These are phyloP conservation scores for Notolabrus celidotus DNA, from an alignment of 2,797 vertebrate species.

Conservation along the genomic window DNA sequence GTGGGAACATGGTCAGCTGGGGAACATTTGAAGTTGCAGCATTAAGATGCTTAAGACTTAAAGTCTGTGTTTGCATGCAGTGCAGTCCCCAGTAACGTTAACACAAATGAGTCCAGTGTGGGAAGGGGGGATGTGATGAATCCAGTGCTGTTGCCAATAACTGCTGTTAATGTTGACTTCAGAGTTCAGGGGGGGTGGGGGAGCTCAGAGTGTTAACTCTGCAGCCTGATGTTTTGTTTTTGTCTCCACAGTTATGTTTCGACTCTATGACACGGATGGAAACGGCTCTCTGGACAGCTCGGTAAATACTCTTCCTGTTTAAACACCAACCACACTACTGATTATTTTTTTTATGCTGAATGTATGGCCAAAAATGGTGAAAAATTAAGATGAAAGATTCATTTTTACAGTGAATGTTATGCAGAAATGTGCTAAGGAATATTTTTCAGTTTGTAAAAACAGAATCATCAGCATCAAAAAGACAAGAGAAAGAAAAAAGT, in stretches of 20 bases:
- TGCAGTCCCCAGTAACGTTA: no score
- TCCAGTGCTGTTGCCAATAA: background rate
- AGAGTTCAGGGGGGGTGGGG: background rate
- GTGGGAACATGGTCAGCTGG: no score
- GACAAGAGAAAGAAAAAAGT: no score
- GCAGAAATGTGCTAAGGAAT: no score
- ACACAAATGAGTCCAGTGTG: background rate
- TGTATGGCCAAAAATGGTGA: no score
- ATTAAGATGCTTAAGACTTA: slow-evolving; percentile 29
- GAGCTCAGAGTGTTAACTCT: background rate
- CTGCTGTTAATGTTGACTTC: slow-evolving; percentile 17
- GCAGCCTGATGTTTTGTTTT: slow-evolving; percentile 34
- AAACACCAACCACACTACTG: background rate
- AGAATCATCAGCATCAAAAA: no score
- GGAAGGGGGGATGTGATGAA: background rate
- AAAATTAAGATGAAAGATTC: no score
- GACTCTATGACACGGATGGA: slow-evolving; percentile 95
- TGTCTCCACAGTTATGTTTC: slow-evolving; percentile 93
- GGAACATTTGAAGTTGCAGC: slow-evolving; percentile 48
- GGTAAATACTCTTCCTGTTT: slow-evolving; percentile 80
- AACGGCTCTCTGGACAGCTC: slow-evolving; percentile 94
- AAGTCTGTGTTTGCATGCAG: slow-evolving; percentile 2
- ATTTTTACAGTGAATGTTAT: no score
- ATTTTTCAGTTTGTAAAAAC: no score
- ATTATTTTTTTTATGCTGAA: no score